These are phyloP conservation scores for Parasteatoda lunata DNA, from an alignment of 2,888 invertebrate species.

Conservation along the genomic window DNA sequence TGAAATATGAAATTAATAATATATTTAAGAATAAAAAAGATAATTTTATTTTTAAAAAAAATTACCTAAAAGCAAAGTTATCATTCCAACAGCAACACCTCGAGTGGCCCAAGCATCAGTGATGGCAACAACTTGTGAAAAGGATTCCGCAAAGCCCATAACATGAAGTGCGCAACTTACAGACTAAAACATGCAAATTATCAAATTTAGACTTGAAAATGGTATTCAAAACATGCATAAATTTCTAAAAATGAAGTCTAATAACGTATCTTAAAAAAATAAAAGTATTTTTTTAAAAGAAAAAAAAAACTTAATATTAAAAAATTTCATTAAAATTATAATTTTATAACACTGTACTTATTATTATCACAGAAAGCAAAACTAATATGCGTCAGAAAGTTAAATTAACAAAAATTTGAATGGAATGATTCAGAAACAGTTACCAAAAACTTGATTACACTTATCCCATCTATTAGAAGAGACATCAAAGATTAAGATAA, in stretches of 20 bases:
- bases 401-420: too few species aligned
- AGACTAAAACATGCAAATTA: slow-evolving; percentile 79
- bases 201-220: neutral
- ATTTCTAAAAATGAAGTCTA: neutral
- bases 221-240: neutral
- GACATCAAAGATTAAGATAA: too few species aligned
- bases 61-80: slow-evolving; percentile 83
- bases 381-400: too few species aligned
- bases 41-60: neutral
- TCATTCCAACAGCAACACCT: slow-evolving; percentile 90
- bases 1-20: neutral
- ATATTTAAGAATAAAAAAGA: neutral
- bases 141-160: slow-evolving; percentile 96
- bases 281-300: neutral
- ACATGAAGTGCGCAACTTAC: slow-evolving; percentile 97
- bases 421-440: too few species aligned
- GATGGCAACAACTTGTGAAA: slow-evolving; percentile 87
- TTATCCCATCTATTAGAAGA: too few species aligned
- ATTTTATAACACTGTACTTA: neutral
- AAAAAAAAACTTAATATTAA: neutral
- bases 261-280: neutral
- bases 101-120: slow-evolving; percentile 81
- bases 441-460: too few species aligned
- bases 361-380: neutral
- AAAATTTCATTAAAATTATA: neutral